Evolutionary conservation across 2,888 invertebrate genomes (phyloP), one percentile per base, ranked within the genome.

Genomic region (Archips xylosteana): DNA sequence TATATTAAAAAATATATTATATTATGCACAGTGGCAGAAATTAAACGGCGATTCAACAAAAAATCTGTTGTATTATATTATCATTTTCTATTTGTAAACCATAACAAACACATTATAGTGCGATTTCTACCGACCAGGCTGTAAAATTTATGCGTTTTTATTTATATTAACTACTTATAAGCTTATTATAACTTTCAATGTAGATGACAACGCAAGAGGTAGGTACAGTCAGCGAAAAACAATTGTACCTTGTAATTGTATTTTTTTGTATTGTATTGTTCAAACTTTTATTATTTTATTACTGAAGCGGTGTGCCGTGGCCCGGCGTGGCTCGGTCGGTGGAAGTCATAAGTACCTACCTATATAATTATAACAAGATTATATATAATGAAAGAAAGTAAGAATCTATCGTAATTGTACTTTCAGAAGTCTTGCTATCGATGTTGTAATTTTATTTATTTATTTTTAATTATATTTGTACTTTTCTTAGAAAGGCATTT

Each of bases 401-500:
- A 47, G 12, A 49, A 49, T 49, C 47, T 13, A 12, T n/a, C 47
- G 13, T 49, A 2, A 49, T 49, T n/a, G 4, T n/a, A 49, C 13
- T 54, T 54, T 54, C 23, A 23, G 32, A 32, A 32, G 15, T 60
- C 57, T 73, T 64, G 73, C 49, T 69, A 69, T 64, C 15, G 15
- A 69, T 60, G 64, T 73, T 68, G 63, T 73, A 47, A 23, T 32
- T 32, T 57, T 63, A 47, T 64, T 63, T 39, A 23, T 39, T 39
- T 39, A 39, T 6, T 39, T 59, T 57, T 59, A 60, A 62, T 59
- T 69, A 73, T 51, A 69, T 73, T 73, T 69, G 59, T 73, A 73
- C 49, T 68, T 73, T 47, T 72, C 36, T 64, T 63, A 68, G 63
- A 39, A 62, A 57, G 62, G 13, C 4, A 32, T 51, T 47, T 64